phyloP scores from a whole-genome alignment of 2,888 invertebrate genomes.

The Thymelicus lineola region DNA sequence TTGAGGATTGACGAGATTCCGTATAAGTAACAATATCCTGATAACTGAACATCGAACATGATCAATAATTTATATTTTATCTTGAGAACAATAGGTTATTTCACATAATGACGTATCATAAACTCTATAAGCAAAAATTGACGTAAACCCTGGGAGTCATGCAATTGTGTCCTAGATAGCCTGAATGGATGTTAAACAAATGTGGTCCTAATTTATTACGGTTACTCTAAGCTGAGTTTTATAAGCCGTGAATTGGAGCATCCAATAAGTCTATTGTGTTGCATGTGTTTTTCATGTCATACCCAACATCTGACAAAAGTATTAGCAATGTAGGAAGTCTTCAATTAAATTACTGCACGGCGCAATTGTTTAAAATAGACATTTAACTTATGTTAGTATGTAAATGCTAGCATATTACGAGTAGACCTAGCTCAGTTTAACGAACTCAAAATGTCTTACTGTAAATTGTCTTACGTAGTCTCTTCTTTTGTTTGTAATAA shows the following conservation, averaged over 20 bases:
- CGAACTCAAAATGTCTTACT: too few species aligned
- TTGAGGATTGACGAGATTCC: too few species aligned
- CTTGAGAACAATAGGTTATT: slow-evolving; percentile 10
- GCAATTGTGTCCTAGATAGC: slow-evolving; percentile 11
- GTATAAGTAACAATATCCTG: too few species aligned
- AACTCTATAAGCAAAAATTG: slow-evolving; percentile 29
- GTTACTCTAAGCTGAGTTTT: slow-evolving; percentile 5
- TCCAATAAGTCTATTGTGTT: neutral
- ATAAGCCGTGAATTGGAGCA: slow-evolving; percentile 22
- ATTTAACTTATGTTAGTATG: too few species aligned
- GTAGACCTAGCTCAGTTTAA: too few species aligned
- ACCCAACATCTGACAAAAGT: neutral
- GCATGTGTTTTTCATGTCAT: slow-evolving; percentile 4
- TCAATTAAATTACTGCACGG: too few species aligned
- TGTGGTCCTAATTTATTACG: slow-evolving; percentile 24
- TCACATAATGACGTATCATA: slow-evolving; percentile 11
- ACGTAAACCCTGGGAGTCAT: slow-evolving; percentile 20
- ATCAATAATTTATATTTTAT: neutral
- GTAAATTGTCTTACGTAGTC: too few species aligned
- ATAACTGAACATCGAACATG: too few species aligned
- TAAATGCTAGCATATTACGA: too few species aligned
- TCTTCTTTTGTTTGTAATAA: too few species aligned
- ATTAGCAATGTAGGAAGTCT: too few species aligned
- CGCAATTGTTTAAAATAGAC: too few species aligned
- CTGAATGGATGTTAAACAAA: slow-evolving; percentile 22